phyloP scores from a whole-genome alignment of 1,140 invertebrate genomes.

The Bradynema listronoti region DNA sequence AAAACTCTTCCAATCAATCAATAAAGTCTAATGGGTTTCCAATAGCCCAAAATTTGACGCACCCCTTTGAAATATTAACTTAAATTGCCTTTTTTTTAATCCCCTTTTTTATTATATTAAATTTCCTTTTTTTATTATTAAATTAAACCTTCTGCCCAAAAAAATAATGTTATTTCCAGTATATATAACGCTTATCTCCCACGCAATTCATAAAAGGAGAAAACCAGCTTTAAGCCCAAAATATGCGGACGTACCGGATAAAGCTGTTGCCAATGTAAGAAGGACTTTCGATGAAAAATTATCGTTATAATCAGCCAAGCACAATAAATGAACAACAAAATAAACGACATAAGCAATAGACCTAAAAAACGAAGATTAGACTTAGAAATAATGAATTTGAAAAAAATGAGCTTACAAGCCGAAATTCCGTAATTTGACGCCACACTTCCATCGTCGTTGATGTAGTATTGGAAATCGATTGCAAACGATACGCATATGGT shows the following conservation, averaged over 20 bases:
- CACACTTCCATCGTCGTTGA: not conserved
- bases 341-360: constrained; percentile 9
- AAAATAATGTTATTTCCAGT: too few species aligned
- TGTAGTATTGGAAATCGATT: constrained; percentile 8
- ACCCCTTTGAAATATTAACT: not conserved
- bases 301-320: constrained; percentile 15
- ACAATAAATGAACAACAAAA: constrained; percentile 7
- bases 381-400: not conserved
- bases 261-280: constrained; percentile 8
- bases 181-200: too few species aligned
- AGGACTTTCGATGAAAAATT: constrained; percentile 1
- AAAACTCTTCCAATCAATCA: too few species aligned
- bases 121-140: too few species aligned
- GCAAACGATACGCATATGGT: constrained; percentile 11
- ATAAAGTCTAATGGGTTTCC: too few species aligned
- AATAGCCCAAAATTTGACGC: not conserved
- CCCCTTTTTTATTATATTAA: too few species aligned
- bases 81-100: too few species aligned
- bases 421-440: constrained; percentile 9
- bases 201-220: too few species aligned
- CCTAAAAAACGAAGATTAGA: too few species aligned
- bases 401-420: not conserved
- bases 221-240: too few species aligned
- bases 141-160: too few species aligned
- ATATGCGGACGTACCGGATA: constrained; percentile 2